These are phyloP conservation scores for Halocaridina rubra DNA, from an alignment of 2,888 invertebrate genomes.

Conservation along the genomic window DNA sequence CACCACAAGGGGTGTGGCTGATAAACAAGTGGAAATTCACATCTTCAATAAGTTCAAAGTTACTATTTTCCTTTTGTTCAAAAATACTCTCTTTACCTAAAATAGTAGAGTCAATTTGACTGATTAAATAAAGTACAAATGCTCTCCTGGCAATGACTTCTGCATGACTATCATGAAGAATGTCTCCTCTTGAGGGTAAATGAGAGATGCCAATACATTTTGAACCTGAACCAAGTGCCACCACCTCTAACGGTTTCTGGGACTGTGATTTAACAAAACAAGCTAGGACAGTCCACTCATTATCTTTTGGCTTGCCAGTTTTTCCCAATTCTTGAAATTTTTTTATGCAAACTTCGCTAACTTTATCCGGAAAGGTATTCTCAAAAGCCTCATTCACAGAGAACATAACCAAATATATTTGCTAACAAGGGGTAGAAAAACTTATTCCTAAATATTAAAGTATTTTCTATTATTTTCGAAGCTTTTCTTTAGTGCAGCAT, in stretches of 20 bases:
- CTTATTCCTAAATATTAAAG: too few species aligned
- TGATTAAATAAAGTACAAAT: constrained; percentile 81
- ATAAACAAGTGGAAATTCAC: constrained; percentile 85
- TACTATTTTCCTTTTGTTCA: constrained; percentile 28
- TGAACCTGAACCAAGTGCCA: constrained; percentile 90
- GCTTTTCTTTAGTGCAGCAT: constrained; percentile 38
- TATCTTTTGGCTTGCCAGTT: constrained; percentile 52
- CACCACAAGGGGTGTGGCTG: constrained; percentile 92
- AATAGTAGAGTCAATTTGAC: constrained; percentile 72
- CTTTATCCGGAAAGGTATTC: constrained; percentile 28
- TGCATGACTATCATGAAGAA: constrained; percentile 91
- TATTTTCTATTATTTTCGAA: too few species aligned
- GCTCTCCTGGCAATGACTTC: constrained; percentile 88
- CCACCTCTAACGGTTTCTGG: constrained; percentile 70
- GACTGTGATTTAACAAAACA: constrained; percentile 34
- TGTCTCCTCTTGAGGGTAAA: constrained; percentile 76
- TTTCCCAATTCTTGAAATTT: constrained; percentile 45
- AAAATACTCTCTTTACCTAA: constrained; percentile 65
- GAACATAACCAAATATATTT: too few species aligned
- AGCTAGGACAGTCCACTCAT: constrained; percentile 54
- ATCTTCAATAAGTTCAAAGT: constrained; percentile 70
- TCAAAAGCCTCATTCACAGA: background rate
- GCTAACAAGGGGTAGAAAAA: background rate
- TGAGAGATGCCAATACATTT: constrained; percentile 84
- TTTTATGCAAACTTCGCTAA: constrained; percentile 21